Conservation (phyloP, 2,888 invertebrate species). For the Agrotis ipsilon region DNA sequence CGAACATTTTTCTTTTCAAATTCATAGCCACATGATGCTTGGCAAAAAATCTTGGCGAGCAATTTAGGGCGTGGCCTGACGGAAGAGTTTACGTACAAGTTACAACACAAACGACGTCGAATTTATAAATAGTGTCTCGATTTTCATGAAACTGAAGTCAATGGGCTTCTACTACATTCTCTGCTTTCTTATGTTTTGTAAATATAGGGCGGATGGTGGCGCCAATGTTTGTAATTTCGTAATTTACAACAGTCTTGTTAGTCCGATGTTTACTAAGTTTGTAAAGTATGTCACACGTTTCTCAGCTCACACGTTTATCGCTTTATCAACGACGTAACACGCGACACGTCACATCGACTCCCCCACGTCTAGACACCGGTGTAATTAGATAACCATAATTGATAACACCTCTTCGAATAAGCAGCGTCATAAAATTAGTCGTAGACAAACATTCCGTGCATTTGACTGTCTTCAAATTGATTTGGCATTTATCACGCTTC, state of each 20-base stretch:
- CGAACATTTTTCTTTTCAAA: background rate
- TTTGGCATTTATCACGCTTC: constrained; percentile 77
- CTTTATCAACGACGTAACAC: constrained; percentile 54
- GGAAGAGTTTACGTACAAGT: constrained; percentile 35
- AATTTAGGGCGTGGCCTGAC: constrained; percentile 49
- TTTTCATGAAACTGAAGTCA: constrained; percentile 30
- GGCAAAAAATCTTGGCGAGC: constrained; percentile 51
- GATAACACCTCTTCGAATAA: constrained; percentile 43
- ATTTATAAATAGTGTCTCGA: constrained; percentile 40
- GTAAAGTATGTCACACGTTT: constrained; percentile 62
- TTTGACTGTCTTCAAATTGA: constrained; percentile 62
- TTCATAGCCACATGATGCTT: constrained; percentile 8
- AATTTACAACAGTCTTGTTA: constrained; percentile 51
- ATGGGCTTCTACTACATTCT: constrained; percentile 6
- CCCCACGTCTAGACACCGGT: constrained; percentile 57
- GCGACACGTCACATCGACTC: constrained; percentile 32
- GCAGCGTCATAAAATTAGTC: constrained; percentile 14
- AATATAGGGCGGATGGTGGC: constrained; percentile 31
- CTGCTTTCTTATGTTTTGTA: constrained; percentile 29
- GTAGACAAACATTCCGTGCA: constrained; percentile 17
- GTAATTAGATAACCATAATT: constrained; percentile 41
- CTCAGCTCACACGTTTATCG: constrained; percentile 54
- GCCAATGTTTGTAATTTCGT: constrained; percentile 63
- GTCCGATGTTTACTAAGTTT: constrained; percentile 67
- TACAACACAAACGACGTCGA: constrained; percentile 24